Conservation (phyloP, 2,797 vertebrate species). For the Scolopax rusticola region DNA sequence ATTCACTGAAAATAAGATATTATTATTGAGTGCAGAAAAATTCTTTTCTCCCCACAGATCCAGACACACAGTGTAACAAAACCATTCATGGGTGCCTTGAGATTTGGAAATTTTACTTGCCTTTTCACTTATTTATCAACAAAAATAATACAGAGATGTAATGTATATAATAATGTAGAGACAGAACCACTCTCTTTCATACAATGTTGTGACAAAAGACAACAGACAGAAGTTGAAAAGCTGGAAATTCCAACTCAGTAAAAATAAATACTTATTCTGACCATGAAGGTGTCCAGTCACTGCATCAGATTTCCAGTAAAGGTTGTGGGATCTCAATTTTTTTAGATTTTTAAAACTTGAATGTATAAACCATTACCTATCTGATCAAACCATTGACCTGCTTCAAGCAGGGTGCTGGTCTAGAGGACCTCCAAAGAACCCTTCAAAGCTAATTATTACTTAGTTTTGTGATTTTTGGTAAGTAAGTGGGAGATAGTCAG, state of each 20-base stretch:
- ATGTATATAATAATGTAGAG: too few relatives aligned
- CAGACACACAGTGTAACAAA: background rate
- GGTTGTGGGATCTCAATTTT: background rate
- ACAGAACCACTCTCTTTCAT: background rate
- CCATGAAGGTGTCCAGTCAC: background rate
- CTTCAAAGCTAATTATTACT: background rate
- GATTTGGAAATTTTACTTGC: background rate
- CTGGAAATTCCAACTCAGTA: background rate
- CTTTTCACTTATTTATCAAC: background rate
- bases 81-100: background rate
- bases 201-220: background rate
- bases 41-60: background rate
- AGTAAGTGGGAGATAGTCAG: background rate
- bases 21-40: background rate
- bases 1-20: background rate
- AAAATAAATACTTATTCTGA: background rate
- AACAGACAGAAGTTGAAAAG: background rate
- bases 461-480: background rate
- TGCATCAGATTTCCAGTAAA: background rate
- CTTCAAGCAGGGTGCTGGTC: background rate
- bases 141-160: background rate
- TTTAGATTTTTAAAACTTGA: background rate
- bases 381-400: background rate
- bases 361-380: background rate
- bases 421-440: background rate